phyloP scores from a whole-genome alignment of 2,113 vertebrate genomes.

The Stictonetta naevosa region DNA sequence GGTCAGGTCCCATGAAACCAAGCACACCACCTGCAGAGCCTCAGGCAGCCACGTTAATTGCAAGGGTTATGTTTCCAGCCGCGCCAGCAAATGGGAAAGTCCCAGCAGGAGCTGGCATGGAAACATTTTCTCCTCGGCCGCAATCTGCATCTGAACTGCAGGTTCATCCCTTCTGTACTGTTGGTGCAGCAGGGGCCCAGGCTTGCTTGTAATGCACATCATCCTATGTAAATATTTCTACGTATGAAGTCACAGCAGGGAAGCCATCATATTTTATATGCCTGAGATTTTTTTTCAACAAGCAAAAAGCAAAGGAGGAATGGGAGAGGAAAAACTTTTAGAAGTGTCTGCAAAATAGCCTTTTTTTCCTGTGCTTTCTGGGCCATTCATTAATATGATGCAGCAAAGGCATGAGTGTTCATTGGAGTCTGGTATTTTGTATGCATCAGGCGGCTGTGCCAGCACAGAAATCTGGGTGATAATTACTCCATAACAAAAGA shows the following conservation, averaged over 20 bases:
- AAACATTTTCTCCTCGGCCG: background rate
- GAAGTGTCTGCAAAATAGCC: background rate
- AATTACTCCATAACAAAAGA: background rate
- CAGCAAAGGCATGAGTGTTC: background rate
- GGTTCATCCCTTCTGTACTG: fast-evolving
- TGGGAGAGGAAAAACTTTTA: background rate
- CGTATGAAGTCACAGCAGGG: background rate
- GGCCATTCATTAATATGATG: background rate
- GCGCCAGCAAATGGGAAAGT: background rate
- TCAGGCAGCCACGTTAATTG: background rate
- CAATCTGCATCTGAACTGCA: fast-evolving
- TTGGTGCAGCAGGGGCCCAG: background rate
- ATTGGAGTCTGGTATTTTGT: background rate
- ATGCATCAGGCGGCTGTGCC: background rate
- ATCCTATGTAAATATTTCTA: background rate
- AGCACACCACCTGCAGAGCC: background rate
- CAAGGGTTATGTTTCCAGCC: fast-evolving
- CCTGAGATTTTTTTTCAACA: background rate
- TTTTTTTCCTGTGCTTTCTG: background rate
- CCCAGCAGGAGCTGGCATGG: background rate
- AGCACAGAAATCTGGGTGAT: background rate
- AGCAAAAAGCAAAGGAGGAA: background rate
- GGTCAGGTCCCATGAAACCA: background rate
- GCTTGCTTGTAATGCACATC: background rate
- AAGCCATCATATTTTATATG: background rate